Base-by-base conservation (phyloP, 2,888 invertebrate genomes). In the Morpho helenor region DNA sequence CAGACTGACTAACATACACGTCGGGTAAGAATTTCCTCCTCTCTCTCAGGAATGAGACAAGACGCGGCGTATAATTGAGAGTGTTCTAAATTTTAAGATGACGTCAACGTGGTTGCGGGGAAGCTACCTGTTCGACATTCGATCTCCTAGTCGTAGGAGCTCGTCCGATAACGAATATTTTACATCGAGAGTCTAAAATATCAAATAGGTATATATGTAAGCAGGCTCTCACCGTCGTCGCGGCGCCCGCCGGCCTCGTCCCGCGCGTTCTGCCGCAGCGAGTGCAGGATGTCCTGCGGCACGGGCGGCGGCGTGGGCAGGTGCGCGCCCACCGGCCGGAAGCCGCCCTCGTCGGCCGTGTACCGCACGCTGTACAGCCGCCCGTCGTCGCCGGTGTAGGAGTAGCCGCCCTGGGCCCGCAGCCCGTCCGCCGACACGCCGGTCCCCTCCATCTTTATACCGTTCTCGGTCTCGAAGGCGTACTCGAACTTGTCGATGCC, bases 301-400 rank as follows among this genome's bases (percentile, higher is more conserved):
- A 86, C 84, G 0, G 88, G 87, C 2, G 82, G 87, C 0, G 87
- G 80, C 2, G 86, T 87, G 0, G 88, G 88, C 49, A 89, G 66
- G 69, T 87, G 87, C 40, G 74, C 78, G 7, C 87, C 88, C 40
- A 71, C 73, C 0, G 88, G 83, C 63, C 76, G 78, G 55, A 82
- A 87, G 0, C 88, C 89, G 40, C 68, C 77, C 61, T 84, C 76
- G 60, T 81, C 87, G 54, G 88, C 88, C 0, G 82, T 84, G 61
- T 88, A 88, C 6, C 80, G 77, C 42, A 87, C 79, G 70, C 77
- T 82, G 65, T 88, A 87, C 7, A 79, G 75, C 66, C 86, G 77
- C 0, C 87, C 88, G 67, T 87, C 87, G 62, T 87, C 82, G 57
- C 84, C 85, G 42, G 80, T 81, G 61, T 87, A 87, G 0, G 85